A percentile compares a stretch with the other conserved stretches of the same genome.
phyloP scores from a whole-genome alignment of 30 jellyfish, hydroid and myxozoan species.

The Phacellophora camtschatica region DNA sequence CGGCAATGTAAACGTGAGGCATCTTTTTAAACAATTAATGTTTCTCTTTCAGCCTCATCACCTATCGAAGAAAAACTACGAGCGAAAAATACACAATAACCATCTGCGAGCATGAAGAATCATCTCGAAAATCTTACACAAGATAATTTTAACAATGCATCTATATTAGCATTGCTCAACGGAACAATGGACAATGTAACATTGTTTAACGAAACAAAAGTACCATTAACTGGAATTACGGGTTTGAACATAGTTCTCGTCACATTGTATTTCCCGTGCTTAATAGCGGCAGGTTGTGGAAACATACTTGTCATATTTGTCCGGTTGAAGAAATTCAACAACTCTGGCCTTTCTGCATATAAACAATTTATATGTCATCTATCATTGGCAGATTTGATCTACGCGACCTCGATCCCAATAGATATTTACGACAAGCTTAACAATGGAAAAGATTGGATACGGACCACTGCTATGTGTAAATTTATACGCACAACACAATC shows the following conservation, averaged over 20 bases:
- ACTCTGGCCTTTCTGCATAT: slow-evolving; percentile 50
- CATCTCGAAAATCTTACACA: too few species aligned
- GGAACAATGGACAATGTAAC: background rate
- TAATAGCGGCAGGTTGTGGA: slow-evolving; percentile 57
- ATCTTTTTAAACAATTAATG: too few species aligned
- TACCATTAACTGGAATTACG: background rate
- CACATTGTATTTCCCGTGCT: slow-evolving; percentile 16
- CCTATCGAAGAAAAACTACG: too few species aligned
- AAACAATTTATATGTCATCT: slow-evolving; percentile 67
- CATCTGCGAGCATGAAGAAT: too few species aligned
- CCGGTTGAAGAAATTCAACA: slow-evolving; percentile 40
- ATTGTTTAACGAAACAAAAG: background rate
- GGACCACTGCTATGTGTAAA: slow-evolving; percentile 18
- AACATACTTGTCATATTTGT: slow-evolving; percentile 57
- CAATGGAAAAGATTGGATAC: slow-evolving; percentile 42
- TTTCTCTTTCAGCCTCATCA: too few species aligned
- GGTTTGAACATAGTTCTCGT: slow-evolving; percentile 11
- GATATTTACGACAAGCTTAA: slow-evolving; percentile 30
- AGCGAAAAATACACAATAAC: too few species aligned
- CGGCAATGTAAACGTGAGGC: too few species aligned
- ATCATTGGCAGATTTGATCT: slow-evolving; percentile 64
- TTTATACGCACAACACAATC: slow-evolving; percentile 38
- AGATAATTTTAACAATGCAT: too few species aligned
- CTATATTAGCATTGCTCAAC: background rate
- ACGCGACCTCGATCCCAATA: slow-evolving; percentile 54